phyloP scores from a whole-genome alignment of 1,140 invertebrate species.

The Diuraphis noxia region DNA sequence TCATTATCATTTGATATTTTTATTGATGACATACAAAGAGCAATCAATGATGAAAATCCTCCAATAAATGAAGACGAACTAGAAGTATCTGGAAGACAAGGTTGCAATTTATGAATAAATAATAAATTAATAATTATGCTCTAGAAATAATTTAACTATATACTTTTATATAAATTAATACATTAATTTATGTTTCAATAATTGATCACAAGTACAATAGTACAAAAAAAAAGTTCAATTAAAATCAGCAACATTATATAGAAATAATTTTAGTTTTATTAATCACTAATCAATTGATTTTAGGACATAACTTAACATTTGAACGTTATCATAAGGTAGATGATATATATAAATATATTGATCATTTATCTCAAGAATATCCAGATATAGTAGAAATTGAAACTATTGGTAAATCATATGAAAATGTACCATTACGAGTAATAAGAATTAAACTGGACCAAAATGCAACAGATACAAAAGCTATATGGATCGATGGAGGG shows the following conservation, averaged over 20 bases:
- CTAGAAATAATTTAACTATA: neutral
- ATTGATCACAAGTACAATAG: neutral
- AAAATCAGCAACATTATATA: neutral
- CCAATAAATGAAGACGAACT: constrained; percentile 68
- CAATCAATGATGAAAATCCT: constrained; percentile 78
- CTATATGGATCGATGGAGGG: constrained; percentile 68
- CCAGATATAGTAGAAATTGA: constrained; percentile 70
- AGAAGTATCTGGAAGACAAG: constrained; percentile 72
- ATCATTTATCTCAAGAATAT: constrained; percentile 73
- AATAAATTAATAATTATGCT: neutral
- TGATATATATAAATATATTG: constrained; percentile 63
- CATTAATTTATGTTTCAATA: neutral
- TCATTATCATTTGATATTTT: constrained; percentile 66
- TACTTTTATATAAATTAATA: neutral
- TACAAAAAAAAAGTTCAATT: neutral
- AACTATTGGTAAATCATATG: constrained; percentile 75
- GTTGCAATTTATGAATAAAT: constrained; percentile 60
- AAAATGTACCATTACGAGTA: constrained; percentile 74
- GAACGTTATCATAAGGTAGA: constrained; percentile 72
- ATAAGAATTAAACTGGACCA: constrained; percentile 66
- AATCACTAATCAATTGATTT: constrained; percentile 53
- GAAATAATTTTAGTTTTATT: neutral
- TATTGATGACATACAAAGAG: constrained; percentile 74
- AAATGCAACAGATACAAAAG: constrained; percentile 56
- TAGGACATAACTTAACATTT: constrained; percentile 81